A percentile compares a stretch with the other conserved stretches of the same genome.
Conservation (phyloP, 2,797 vertebrate species). For the Garrulus glandarius region DNA sequence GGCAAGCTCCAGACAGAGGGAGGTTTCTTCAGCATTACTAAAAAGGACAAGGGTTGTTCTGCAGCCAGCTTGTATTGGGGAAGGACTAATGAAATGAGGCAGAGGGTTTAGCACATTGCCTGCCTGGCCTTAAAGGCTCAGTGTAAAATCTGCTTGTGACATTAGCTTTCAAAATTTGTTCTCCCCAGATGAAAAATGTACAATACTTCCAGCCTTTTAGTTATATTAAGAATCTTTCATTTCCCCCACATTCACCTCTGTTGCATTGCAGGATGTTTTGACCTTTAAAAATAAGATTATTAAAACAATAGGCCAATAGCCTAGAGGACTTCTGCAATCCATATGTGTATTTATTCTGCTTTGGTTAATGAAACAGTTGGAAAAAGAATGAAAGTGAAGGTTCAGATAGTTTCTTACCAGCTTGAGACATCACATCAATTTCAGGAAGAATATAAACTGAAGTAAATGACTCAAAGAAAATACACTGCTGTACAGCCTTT, state of each 20-base stretch:
- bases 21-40: background rate
- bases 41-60: background rate
- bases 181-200: background rate
- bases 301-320: background rate
- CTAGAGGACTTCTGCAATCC: background rate
- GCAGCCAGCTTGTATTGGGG: background rate
- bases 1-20: background rate
- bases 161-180: background rate
- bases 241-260: background rate
- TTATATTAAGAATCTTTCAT: background rate
- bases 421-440: background rate
- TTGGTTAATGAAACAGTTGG: background rate
- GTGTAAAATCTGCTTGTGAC: background rate
- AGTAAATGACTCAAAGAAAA: background rate
- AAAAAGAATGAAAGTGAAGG: background rate
- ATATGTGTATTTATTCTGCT: background rate
- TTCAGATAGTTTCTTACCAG: background rate
- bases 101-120: background rate
- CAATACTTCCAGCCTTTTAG: background rate
- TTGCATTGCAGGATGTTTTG: background rate
- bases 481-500: background rate
- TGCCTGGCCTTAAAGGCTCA: background rate
- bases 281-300: conserved; percentile 10
- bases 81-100: background rate
- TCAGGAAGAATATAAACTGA: background rate